These are phyloP conservation scores for Vanessa cardui DNA, from an alignment of 2,888 invertebrate species.

Conservation along the genomic window DNA sequence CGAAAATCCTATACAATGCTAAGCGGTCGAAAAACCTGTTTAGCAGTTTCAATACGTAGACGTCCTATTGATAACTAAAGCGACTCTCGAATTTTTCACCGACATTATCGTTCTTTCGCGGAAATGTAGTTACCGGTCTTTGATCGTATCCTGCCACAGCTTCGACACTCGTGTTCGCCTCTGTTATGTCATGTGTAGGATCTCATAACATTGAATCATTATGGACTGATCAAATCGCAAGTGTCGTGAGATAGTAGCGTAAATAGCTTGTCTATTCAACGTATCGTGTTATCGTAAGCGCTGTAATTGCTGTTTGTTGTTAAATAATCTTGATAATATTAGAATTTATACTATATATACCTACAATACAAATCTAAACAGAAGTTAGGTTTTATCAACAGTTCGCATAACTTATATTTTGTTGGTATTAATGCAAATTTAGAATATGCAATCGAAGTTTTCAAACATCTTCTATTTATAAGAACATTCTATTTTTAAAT, in stretches of 20 bases:
- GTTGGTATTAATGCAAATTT: too few species aligned
- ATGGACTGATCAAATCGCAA: constrained; percentile 65
- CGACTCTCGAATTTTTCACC: constrained; percentile 61
- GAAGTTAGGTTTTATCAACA: not conserved
- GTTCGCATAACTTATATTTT: too few species aligned
- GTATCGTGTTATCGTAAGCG: constrained; percentile 38
- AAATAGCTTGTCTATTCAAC: constrained; percentile 44
- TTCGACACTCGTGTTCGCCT: constrained; percentile 46
- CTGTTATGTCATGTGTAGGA: constrained; percentile 40
- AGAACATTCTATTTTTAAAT: too few species aligned
- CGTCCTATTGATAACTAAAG: constrained; percentile 51
- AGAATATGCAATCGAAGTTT: too few species aligned
- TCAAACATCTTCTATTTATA: too few species aligned
- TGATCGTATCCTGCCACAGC: constrained; percentile 69
- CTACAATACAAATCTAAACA: not conserved
- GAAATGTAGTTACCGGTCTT: constrained; percentile 80
- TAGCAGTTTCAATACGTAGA: constrained; percentile 50
- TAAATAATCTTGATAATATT: not conserved
- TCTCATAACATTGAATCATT: constrained; percentile 61
- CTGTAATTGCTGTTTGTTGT: constrained; percentile 27
- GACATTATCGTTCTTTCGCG: constrained; percentile 68
- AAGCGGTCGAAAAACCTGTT: constrained; percentile 37
- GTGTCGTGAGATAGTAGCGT: constrained; percentile 53
- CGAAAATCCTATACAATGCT: constrained; percentile 37
- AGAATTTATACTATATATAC: not conserved